These are phyloP conservation scores for Calypte anna DNA, from an alignment of 2,113 vertebrate genomes.

Conservation along the genomic window DNA sequence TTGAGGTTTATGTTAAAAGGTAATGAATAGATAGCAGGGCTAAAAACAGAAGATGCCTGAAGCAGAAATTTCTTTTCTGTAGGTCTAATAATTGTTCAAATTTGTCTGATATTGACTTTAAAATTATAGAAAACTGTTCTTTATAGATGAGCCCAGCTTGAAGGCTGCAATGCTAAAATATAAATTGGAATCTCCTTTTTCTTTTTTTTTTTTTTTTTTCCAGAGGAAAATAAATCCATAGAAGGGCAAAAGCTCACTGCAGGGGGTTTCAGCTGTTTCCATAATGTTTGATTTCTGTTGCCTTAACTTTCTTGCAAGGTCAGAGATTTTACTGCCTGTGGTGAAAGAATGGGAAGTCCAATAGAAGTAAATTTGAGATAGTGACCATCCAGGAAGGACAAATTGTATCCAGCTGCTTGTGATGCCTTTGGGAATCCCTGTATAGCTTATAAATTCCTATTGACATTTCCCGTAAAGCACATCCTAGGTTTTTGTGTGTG, in stretches of 20 bases:
- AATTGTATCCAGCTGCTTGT: background rate
- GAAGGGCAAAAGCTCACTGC: background rate
- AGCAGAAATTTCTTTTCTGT: constrained; percentile 24
- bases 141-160: background rate
- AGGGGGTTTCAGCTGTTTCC: background rate
- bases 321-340: constrained; percentile 7
- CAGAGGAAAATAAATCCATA: background rate
- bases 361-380: background rate
- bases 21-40: background rate
- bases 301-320: background rate
- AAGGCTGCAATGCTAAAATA: constrained; percentile 10
- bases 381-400: constrained; percentile 10
- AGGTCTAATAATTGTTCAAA: background rate
- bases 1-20: background rate
- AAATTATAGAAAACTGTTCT: background rate
- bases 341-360: background rate
- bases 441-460: background rate
- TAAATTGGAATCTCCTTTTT: background rate
- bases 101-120: background rate
- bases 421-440: constrained; percentile 12
- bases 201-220: background rate
- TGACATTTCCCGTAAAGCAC: background rate
- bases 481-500: background rate
- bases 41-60: constrained; percentile 11
- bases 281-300: background rate